Base-by-base conservation (phyloP, 1,140 invertebrate genomes). In the Daktulosphaira vitifoliae region DNA sequence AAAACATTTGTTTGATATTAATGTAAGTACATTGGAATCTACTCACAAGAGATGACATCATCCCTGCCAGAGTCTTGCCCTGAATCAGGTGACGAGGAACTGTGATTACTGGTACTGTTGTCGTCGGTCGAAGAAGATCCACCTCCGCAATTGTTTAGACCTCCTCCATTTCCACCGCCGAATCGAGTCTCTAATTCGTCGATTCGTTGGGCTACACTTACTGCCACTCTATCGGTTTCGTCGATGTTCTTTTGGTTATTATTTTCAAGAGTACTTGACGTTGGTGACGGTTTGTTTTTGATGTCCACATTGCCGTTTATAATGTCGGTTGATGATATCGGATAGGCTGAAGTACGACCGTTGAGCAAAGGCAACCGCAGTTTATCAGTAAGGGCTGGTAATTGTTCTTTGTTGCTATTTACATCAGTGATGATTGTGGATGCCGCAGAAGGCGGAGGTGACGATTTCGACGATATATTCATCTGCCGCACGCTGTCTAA, bases 11-110 rank as follows among this genome's bases (percentile, higher is more conserved):
- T n/a, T n/a, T n/a, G n/a, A n/a, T n/a, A n/a, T n/a, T n/a, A n/a
- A n/a, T n/a, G n/a, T n/a, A n/a, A n/a, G n/a, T n/a, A n/a, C n/a
- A n/a, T n/a, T n/a, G n/a, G n/a, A n/a, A n/a, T n/a, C 11, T 33
- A 33, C 29, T 33, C 29, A 33, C 29, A 11, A 6, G 29, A 33
- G 11, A 33, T 33, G 29, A 62, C 44, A 13, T 62, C 56, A 38
- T 59, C 54, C 23, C 42, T 62, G 42, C 56, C 56, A 0, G 56
- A 62, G 25, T 62, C 56, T 46, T 62, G 56, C 9, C 56, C 56
- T 7, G 56, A 62, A 23, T 62, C 56, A 1, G 56, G 56, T 0
- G 56, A 48, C 26, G 56, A 62, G 13, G 56, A 62, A 2, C 56
- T 62, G 18, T 62, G 56, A n/a, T 62, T 62, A 25, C 56, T 62